Conservation (phyloP, 2,113 vertebrate genomes). For the Rhea americana region DNA sequence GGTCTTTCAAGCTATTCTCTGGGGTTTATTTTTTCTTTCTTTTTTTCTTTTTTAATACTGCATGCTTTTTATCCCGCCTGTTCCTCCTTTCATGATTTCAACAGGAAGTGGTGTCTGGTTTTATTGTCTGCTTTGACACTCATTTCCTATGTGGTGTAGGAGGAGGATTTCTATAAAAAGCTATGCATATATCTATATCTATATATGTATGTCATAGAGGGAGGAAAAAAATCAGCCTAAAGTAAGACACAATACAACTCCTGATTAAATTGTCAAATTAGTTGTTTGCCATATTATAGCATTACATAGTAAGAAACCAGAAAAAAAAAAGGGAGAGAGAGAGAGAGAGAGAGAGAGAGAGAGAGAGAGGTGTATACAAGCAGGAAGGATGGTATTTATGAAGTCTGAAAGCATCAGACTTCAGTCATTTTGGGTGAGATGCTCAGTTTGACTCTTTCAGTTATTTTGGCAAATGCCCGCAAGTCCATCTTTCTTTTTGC, state of each 20-base stretch:
- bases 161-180: not conserved
- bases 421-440: not conserved
- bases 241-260: not conserved
- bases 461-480: not conserved
- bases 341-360: not conserved
- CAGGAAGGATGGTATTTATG: not conserved
- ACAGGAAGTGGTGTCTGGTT: not conserved
- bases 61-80: not conserved
- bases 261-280: constrained; percentile 34
- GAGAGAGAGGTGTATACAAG: not conserved
- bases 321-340: not conserved
- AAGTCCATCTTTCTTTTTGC: constrained; percentile 7
- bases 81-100: not conserved
- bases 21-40: not conserved
- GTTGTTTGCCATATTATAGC: constrained; percentile 22
- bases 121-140: constrained; percentile 11
- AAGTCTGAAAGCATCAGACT: not conserved
- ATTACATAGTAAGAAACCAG: not conserved
- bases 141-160: not conserved
- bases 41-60: not conserved
- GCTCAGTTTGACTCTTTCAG: not conserved
- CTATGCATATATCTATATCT: not conserved
- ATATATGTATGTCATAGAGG: not conserved
- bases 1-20: not conserved
- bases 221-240: constrained; percentile 9